Percentiles rank a stretch among this genome's conserved stretches.
phyloP scores from a whole-genome alignment of 2,113 vertebrate species.

The Ascaphus truei region DNA sequence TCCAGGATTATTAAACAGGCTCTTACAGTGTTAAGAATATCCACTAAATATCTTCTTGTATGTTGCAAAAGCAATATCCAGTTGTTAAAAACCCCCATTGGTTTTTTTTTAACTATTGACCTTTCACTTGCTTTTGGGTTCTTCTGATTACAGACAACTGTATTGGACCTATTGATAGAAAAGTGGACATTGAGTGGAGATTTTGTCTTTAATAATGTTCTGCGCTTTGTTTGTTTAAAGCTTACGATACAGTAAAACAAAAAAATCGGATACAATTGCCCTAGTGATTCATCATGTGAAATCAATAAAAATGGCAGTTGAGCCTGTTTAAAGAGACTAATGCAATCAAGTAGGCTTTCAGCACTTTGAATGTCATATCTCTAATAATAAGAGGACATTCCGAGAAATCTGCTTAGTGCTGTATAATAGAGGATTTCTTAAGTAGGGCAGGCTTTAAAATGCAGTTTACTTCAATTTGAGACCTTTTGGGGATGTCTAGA shows the following conservation, averaged over 20 bases:
- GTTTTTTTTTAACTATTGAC: conserved; percentile 50
- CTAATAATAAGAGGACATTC: conserved; percentile 38
- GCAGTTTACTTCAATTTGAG: conserved; percentile 17
- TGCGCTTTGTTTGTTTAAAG: no score
- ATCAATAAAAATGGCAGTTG: conserved; percentile 56
- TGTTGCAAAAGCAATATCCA: no score
- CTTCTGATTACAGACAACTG: neutral
- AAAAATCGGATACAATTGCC: no score
- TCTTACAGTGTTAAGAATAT: no score
- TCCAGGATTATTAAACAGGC: no score
- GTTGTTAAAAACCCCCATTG: no score
- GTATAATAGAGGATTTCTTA: conserved; percentile 12
- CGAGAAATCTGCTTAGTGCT: neutral
- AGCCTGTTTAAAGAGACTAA: conserved; percentile 49
- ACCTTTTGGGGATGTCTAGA: neutral
- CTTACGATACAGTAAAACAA: no score
- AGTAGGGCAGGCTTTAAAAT: conserved; percentile 38
- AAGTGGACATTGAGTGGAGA: conserved; percentile 16
- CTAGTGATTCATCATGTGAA: conserved; percentile 52
- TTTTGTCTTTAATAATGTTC: conserved; percentile 37
- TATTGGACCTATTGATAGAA: neutral
- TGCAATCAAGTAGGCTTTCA: conserved; percentile 50
- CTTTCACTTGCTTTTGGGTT: conserved; percentile 11
- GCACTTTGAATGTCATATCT: conserved; percentile 50
- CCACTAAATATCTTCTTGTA: no score